Base-by-base conservation (phyloP, 1,140 invertebrate genomes). In the Ridgeia piscesae region DNA sequence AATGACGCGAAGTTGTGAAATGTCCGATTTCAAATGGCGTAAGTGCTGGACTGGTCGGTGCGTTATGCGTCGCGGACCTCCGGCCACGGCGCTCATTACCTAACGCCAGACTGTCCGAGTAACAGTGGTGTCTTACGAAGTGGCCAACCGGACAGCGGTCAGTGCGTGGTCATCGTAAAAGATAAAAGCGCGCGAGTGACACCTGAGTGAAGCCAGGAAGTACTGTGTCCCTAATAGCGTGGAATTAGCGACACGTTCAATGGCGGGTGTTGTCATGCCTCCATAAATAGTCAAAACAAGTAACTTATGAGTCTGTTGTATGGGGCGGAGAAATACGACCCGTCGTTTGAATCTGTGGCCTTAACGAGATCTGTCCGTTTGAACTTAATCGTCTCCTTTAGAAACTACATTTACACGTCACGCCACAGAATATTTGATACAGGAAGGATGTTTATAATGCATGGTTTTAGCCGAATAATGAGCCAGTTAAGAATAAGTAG, bases 1-100 rank as follows among this genome's bases (percentile, higher is more conserved):
- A 77, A 77, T 77, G 58, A 77, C 27, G 58, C 58, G 58, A 77
- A 77, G 58, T 77, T 77, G 58, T 77, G 58, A 77, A 77, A 77
- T 21, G 58, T 77, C 58, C 58, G 58, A 77, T 77, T 77, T 77
- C 58, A 77, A 77, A 77, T 77, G 58, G 58, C 58, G 11, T 77
- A 77, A 77, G 58, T 77, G 58, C 58, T 9, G 17, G 58, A 77
- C 27, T 17, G 58, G 58, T 31, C 58, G 17, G 58, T 77, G 58
- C 58, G 58, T 77, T 77, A 77, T 77, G 58, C 17, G 58, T 21
- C 27, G 2, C 11, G 0, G 58, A 77, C 17, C 17, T 21, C 17
- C 58, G 58, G 4, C 58, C 58, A 2, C 58, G 58, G 27, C 17
- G 58, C 14, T 21, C 11, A 77, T 77, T 77, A 77, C 2, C 58